phyloP scores from a whole-genome alignment of 2,797 vertebrate genomes.

The Galago senegalensis region DNA sequence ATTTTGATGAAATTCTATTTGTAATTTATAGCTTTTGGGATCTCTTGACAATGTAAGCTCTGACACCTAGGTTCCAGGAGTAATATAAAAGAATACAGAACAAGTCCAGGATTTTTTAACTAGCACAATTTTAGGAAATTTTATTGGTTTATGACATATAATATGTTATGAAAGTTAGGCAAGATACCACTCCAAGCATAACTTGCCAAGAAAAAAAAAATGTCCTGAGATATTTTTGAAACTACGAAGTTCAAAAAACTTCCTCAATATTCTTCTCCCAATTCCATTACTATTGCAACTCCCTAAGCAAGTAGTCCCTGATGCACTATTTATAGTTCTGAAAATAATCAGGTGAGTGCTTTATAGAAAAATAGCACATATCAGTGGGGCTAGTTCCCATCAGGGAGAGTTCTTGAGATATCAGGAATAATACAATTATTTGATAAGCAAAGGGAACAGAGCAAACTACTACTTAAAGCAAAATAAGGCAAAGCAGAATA shows the following conservation, averaged over 20 bases:
- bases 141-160: not conserved
- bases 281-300: not conserved
- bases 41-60: not conserved
- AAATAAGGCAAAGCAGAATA: constrained; percentile 37
- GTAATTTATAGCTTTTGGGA: not conserved
- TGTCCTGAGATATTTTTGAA: not conserved
- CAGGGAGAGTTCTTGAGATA: not conserved
- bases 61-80: not conserved
- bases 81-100: not conserved
- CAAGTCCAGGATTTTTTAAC: not conserved
- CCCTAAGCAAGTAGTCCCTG: not conserved
- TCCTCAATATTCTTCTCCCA: not conserved
- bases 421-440: constrained; percentile 6
- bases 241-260: not conserved
- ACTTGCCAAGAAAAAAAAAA: not conserved
- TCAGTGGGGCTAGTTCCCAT: not conserved
- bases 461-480: not conserved
- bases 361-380: not conserved
- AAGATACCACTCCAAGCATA: not conserved
- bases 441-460: not conserved
- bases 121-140: not conserved
- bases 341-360: not conserved
- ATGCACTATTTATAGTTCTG: not conserved
- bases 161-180: not conserved
- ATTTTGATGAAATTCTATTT: not conserved